Conservation (phyloP, 2,113 vertebrate species). For the Xyrauchen texanus region DNA sequence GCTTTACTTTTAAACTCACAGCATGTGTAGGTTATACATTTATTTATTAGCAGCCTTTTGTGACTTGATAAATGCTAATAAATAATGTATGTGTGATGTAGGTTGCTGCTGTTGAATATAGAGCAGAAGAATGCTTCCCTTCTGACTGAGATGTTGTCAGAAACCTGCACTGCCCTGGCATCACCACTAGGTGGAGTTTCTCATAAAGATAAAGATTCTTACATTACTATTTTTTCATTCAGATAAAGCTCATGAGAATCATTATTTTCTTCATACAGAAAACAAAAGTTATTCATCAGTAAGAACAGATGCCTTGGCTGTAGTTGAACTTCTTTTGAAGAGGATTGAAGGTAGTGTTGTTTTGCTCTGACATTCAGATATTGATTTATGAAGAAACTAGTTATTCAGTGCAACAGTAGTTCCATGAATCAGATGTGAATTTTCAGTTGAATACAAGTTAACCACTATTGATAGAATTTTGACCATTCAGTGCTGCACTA, state of each 20-base stretch:
- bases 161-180: conserved; percentile 87
- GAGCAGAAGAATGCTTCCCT: conserved; percentile 77
- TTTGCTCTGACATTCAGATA: not conserved
- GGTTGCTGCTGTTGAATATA: conserved; percentile 87
- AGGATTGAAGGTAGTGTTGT: conserved; percentile 83
- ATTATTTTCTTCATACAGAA: conserved; percentile 71
- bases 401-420: no score
- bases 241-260: not conserved
- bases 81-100: conserved; percentile 56
- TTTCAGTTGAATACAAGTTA: no score
- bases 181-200: conserved; percentile 83
- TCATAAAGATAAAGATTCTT: not conserved
- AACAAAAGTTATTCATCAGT: conserved; percentile 96
- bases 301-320: conserved; percentile 90
- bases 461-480: no score
- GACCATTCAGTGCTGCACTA: no score
- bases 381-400: not conserved
- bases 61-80: no score
- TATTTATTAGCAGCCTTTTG: no score
- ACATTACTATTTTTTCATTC: not conserved
- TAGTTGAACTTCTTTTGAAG: conserved; percentile 88
- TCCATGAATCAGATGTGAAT: no score
- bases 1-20: no score
- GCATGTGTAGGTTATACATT: no score
- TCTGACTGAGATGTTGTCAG: conserved; percentile 85